These are phyloP conservation scores for Nematopogon swammerdamellus DNA, from an alignment of 2,888 invertebrate genomes.

Conservation along the genomic window DNA sequence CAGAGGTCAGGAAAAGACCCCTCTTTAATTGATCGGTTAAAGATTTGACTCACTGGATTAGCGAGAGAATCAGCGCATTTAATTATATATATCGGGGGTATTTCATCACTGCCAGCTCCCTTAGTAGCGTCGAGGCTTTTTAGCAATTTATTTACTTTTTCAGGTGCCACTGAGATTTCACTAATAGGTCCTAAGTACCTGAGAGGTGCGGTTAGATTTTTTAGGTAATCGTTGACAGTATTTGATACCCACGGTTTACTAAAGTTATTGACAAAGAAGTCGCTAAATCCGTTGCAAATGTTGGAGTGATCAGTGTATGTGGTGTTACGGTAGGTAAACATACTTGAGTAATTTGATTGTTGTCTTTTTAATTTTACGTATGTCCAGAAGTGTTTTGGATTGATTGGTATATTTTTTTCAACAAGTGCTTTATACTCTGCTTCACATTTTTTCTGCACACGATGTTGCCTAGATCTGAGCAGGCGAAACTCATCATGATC, in stretches of 20 bases:
- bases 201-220: background rate
- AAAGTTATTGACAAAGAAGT: background rate
- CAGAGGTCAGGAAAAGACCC: background rate
- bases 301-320: no score
- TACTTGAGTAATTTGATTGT: background rate
- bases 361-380: background rate
- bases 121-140: background rate
- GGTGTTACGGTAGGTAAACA: background rate
- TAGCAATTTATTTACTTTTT: background rate
- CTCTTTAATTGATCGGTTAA: background rate
- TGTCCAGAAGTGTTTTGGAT: background rate
- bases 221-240: background rate
- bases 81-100: background rate
- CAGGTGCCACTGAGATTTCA: background rate
- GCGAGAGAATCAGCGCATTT: background rate
- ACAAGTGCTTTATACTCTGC: background rate
- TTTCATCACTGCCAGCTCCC: slow-evolving; percentile 1
- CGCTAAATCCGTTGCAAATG: background rate
- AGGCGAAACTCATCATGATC: background rate
- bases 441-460: background rate
- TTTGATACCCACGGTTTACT: background rate
- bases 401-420: background rate
- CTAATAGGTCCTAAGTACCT: background rate
- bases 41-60: background rate
- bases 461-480: background rate